Conservation (phyloP, 1,140 invertebrate species). For the Drosophila lowei region DNA sequence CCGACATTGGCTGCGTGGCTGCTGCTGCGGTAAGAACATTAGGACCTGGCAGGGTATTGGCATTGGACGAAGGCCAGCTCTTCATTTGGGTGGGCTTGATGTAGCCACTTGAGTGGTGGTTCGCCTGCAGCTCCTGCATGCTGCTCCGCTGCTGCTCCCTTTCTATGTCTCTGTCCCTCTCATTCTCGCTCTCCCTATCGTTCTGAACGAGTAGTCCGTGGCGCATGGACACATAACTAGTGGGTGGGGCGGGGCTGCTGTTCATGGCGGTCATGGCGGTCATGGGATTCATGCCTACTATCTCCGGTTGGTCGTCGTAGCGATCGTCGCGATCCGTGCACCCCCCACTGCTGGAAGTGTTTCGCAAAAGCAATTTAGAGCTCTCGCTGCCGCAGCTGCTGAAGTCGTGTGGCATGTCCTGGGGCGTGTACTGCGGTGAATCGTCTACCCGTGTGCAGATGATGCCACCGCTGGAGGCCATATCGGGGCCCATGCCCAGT, state of each 20-base stretch:
- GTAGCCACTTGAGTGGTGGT: constrained; percentile 37
- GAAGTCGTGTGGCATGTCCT: constrained; percentile 61
- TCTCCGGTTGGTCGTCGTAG: constrained; percentile 36
- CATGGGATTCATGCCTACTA: background rate
- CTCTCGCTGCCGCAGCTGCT: constrained; percentile 65
- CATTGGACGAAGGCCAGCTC: constrained; percentile 45
- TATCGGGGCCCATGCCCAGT: constrained; percentile 7
- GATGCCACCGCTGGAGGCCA: constrained; percentile 33
- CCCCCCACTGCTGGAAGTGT: constrained; percentile 31
- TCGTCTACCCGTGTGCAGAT: constrained; percentile 52
- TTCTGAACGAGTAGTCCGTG: constrained; percentile 26
- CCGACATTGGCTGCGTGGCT: background rate
- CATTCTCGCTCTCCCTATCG: constrained; percentile 31
- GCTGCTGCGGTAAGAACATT: background rate
- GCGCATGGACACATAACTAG: constrained; percentile 54
- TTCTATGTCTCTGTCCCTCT: constrained; percentile 18
- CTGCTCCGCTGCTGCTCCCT: constrained; percentile 2
- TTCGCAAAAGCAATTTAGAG: constrained; percentile 58
- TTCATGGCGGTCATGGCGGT: background rate
- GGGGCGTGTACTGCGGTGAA: constrained; percentile 34
- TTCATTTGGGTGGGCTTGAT: constrained; percentile 71
- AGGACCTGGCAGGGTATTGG: constrained; percentile 29
- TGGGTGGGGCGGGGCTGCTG: constrained; percentile 20
- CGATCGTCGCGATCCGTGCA: constrained; percentile 29
- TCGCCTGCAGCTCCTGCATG: background rate